These are phyloP conservation scores for Menidia beryllina DNA, from an alignment of 2,113 vertebrate species.

Conservation along the genomic window DNA sequence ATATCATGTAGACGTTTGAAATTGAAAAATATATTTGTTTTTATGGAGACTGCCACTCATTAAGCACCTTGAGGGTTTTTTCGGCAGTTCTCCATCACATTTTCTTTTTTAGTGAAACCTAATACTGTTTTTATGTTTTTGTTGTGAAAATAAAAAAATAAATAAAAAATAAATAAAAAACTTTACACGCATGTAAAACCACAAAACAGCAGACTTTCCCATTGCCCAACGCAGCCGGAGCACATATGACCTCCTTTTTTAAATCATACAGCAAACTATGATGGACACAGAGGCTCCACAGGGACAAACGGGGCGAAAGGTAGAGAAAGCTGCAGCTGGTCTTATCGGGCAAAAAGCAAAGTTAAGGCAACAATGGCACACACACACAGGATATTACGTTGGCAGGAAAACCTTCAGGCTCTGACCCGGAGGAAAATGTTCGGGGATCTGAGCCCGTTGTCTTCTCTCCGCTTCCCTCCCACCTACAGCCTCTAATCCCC, in stretches of 20 bases:
- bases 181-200: slow-evolving; percentile 22
- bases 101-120: no score
- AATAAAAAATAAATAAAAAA: no score
- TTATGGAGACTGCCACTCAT: no score
- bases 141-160: no score
- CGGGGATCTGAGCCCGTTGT: slow-evolving; percentile 14
- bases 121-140: no score
- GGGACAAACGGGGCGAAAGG: slow-evolving; percentile 3
- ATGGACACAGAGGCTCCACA: slow-evolving; percentile 22
- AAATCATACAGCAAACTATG: slow-evolving; percentile 6
- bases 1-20: no score
- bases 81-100: no score
- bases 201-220: slow-evolving; percentile 5
- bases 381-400: slow-evolving; percentile 3
- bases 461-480: slow-evolving; percentile 18
- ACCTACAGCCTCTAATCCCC: slow-evolving; percentile 36
- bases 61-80: no score
- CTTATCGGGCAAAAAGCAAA: slow-evolving; percentile 1
- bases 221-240: background rate
- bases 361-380: background rate
- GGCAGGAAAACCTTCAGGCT: slow-evolving; percentile 35
- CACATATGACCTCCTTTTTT: background rate
- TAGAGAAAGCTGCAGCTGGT: slow-evolving; percentile 2
- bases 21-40: no score
- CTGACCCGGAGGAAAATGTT: slow-evolving; percentile 12